phyloP scores from a whole-genome alignment of 2,113 vertebrate genomes.

The Eulacestoma nigropectus region DNA sequence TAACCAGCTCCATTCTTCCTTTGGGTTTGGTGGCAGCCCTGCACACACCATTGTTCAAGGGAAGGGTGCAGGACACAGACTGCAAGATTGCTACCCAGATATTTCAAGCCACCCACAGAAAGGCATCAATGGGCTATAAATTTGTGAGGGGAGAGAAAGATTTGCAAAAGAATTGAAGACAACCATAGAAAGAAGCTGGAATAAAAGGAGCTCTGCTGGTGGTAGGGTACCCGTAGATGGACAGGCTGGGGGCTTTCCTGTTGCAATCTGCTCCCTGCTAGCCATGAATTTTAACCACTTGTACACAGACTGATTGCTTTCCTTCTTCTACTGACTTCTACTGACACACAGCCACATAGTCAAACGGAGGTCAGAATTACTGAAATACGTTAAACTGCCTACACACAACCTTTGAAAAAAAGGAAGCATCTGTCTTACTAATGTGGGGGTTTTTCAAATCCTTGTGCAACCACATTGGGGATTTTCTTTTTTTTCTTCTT shows the following conservation, averaged over 20 bases:
- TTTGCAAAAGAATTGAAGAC: conserved; percentile 65
- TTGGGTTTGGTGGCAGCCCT: background rate
- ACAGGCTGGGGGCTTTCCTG: background rate
- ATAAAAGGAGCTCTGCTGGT: conserved; percentile 58
- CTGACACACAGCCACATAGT: background rate
- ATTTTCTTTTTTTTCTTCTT: background rate
- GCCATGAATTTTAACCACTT: conserved; percentile 52
- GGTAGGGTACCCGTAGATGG: conserved; percentile 18
- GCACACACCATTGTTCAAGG: background rate
- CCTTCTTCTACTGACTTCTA: conserved; percentile 14
- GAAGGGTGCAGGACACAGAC: conserved; percentile 2
- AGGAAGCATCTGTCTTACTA: background rate
- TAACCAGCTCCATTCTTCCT: conserved; percentile 20
- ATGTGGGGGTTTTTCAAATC: background rate
- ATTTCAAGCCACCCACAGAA: conserved; percentile 63
- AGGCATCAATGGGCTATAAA: conserved; percentile 59
- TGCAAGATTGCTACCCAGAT: conserved; percentile 50
- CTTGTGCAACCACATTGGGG: background rate
- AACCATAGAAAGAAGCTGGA: conserved; percentile 2
- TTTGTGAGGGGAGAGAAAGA: conserved; percentile 55
- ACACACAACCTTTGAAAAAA: background rate
- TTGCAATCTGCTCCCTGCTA: conserved; percentile 35
- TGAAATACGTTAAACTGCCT: background rate
- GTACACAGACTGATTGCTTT: background rate
- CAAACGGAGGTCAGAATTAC: background rate